These are phyloP conservation scores for Drosophila anomalata DNA, from an alignment of 2,888 invertebrate genomes.

Conservation along the genomic window DNA sequence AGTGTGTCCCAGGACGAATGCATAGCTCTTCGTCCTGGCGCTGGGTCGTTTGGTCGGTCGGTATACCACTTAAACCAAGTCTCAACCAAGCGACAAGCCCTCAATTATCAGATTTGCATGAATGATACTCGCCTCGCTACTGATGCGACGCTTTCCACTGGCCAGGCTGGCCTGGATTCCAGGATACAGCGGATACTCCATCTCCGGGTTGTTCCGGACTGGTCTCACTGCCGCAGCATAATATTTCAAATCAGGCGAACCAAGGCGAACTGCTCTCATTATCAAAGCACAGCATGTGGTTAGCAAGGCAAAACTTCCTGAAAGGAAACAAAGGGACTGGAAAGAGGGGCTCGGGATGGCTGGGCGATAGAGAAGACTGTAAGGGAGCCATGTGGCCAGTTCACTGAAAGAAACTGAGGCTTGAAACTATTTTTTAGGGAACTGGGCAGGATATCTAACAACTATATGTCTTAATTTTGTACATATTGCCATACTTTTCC, in stretches of 20 bases:
- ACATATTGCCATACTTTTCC: too few species aligned
- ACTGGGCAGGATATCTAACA: too few species aligned
- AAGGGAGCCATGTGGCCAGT: constrained; percentile 49
- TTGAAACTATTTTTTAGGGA: not conserved
- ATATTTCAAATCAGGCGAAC: constrained; percentile 78
- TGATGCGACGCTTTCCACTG: constrained; percentile 30
- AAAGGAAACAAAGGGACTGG: constrained; percentile 26
- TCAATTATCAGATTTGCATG: constrained; percentile 80
- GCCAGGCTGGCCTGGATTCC: constrained; percentile 25
- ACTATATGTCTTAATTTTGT: too few species aligned
- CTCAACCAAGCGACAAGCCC: constrained; percentile 73
- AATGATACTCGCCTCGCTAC: constrained; percentile 58
- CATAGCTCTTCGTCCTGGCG: constrained; percentile 22
- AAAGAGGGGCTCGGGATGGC: constrained; percentile 21
- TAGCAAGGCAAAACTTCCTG: constrained; percentile 57
- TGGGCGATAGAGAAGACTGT: constrained; percentile 28
- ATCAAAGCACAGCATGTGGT: constrained; percentile 80
- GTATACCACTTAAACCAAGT: constrained; percentile 66
- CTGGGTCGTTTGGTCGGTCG: constrained; percentile 10
- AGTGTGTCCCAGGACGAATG: constrained; percentile 31
- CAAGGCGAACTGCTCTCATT: constrained; percentile 60
- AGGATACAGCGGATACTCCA: constrained; percentile 34
- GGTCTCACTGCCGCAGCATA: constrained; percentile 58
- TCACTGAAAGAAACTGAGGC: not conserved
- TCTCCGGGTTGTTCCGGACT: constrained; percentile 9